Percentiles rank a stretch among this genome's conserved stretches.
Evolutionary conservation across 1,140 invertebrate species (phyloP).

Genomic region (Drosophila navojoa): DNA sequence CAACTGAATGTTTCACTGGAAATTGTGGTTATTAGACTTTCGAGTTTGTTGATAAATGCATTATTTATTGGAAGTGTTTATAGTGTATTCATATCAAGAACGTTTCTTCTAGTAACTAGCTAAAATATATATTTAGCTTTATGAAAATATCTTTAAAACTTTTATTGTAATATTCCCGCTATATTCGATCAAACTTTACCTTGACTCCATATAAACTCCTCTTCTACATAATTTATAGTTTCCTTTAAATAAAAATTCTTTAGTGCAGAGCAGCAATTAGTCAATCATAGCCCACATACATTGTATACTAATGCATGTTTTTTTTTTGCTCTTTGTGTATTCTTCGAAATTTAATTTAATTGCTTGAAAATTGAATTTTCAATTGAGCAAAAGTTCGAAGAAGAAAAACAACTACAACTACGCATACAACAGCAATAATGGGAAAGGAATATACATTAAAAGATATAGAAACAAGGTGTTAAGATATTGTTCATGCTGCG

Average conservation of each 20-base stretch:
- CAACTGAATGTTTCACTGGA: too few relatives aligned
- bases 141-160: too few relatives aligned
- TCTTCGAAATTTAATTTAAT: constrained; percentile 73
- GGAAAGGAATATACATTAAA: constrained; percentile 12
- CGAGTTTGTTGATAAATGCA: too few relatives aligned
- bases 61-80: too few relatives aligned
- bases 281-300: not conserved
- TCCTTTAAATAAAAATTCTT: not conserved
- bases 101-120: too few relatives aligned
- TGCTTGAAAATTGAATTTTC: constrained; percentile 75
- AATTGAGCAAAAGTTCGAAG: constrained; percentile 44
- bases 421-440: constrained; percentile 26
- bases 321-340: constrained; percentile 57
- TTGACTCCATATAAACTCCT: too few relatives aligned
- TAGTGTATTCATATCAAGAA: too few relatives aligned
- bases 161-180: too few relatives aligned
- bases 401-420: constrained; percentile 15
- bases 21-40: not conserved
- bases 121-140: too few relatives aligned
- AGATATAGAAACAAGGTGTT: constrained; percentile 24
- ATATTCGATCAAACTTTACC: too few relatives aligned
- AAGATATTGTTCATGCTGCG: constrained; percentile 31
- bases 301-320: not conserved
- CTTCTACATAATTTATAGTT: not conserved
- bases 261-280: not conserved